Base-by-base conservation (phyloP, 2,113 vertebrate genomes). In the Halichoerus grypus region DNA sequence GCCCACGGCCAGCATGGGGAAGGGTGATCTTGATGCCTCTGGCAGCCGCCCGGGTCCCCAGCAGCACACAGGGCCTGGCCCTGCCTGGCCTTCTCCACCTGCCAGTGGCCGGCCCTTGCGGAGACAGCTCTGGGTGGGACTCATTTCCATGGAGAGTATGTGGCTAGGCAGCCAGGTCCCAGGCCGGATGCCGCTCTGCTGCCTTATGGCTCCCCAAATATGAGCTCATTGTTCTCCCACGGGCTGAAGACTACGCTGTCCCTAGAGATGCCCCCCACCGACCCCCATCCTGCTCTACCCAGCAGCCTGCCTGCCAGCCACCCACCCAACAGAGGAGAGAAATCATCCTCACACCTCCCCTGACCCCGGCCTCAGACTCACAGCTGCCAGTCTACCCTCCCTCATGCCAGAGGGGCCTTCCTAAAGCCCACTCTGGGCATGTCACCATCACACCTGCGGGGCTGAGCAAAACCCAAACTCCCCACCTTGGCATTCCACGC, bases 241-340 rank as follows among this genome's bases (percentile, higher is more conserved):
- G 46, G 39, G 61, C 63, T 14, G 22, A 59, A 80, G 67, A 55
- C 53, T 51, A 42, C n/a, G 46, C 42, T 0, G 0, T 15, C 53
- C 33, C 11, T 31, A 42, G 10, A 19, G 19, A 19, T 7, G 46
- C 72, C 61, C 33, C 26, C 3, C 28, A 10, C 28, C 3, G 4
- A 9, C 26, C 97, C 93, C 94, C 57, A 31, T 49, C 95, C 93
- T 97, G 97, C 92, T 97, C 85, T 97, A 86, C 86, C 46, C 26
- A 1, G 85, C n/a, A 80, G 61, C 61, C 77, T 71, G 24, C 49
- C 46, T 67, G 63, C 33, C 74, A 79, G 14, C 74, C 74, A 3
- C 49, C 31, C 16, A n/a, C 67, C 39, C 46, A 33, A 13, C 42
- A 12, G 26, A 51, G 71, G 55, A 81, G 18, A 90, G 69, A 65